Evolutionary conservation across 2,113 vertebrate species (phyloP).

Genomic region (Paradoxurus hermaphroditus): DNA sequence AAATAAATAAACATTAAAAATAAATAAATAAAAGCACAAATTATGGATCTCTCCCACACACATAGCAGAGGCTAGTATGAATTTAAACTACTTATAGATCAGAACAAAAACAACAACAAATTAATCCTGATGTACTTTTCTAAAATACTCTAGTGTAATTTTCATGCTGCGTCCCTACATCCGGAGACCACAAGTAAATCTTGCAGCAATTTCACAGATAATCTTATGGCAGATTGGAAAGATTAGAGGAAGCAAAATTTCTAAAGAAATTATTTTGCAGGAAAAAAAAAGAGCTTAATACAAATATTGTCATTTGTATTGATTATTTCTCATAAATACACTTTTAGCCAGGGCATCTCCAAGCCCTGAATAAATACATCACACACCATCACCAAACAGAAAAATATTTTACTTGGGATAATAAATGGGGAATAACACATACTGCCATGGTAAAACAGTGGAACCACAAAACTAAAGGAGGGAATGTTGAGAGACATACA

Average conservation of each 20-base stretch:
- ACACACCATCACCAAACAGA: not conserved
- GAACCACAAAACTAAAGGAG: not conserved
- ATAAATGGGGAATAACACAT: not conserved
- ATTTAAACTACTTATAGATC: conserved; percentile 40
- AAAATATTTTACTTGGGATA: not conserved
- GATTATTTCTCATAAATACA: conserved; percentile 55
- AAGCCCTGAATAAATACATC: not conserved
- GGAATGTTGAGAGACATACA: not conserved
- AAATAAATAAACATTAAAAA: no score
- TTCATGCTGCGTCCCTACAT: conserved; percentile 5
- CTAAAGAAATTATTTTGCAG: conserved; percentile 52
- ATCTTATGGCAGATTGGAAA: conserved; percentile 46
- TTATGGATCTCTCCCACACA: conserved; percentile 18
- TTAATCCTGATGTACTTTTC: conserved; percentile 58
- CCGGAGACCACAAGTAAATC: conserved; percentile 41
- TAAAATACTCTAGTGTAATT: conserved; percentile 41
- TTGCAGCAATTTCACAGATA: conserved; percentile 56
- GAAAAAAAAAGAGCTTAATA: not conserved
- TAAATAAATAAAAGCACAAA: conserved; percentile 7
- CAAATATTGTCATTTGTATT: conserved; percentile 53
- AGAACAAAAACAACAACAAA: conserved; percentile 63
- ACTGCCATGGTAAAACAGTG: not conserved
- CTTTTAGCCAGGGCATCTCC: conserved; percentile 17
- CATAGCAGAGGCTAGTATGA: conserved; percentile 13
- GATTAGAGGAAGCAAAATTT: conserved; percentile 43